Evolutionary conservation across 2,888 invertebrate species (phyloP).

Genomic region (Ernsta delagoae): DNA sequence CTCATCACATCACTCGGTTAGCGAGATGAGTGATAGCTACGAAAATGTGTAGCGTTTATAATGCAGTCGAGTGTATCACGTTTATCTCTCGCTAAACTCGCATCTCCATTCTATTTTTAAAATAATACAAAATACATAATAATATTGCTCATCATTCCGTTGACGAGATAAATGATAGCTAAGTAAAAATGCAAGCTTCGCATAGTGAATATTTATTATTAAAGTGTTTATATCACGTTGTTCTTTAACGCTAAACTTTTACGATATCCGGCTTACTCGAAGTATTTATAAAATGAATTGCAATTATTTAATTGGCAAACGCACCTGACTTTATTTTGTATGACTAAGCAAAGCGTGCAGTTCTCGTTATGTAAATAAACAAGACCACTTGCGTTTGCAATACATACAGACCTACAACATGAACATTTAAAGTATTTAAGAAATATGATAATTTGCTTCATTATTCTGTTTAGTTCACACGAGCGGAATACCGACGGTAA

Average conservation of each 20-base stretch:
- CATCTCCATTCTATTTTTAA: too few relatives aligned
- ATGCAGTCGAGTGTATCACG: not conserved
- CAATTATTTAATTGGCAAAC: constrained; percentile 27
- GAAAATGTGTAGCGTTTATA: not conserved
- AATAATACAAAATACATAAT: too few relatives aligned
- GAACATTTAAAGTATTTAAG: constrained; percentile 2
- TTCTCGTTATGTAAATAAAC: constrained; percentile 58
- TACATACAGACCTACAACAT: not conserved
- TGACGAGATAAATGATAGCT: too few relatives aligned
- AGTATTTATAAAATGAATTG: constrained; percentile 21
- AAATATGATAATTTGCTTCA: constrained; percentile 2
- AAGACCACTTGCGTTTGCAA: constrained; percentile 9
- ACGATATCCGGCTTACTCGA: constrained; percentile 8
- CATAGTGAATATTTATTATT: too few relatives aligned
- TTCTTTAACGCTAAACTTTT: constrained; percentile 6
- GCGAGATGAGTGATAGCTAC: not conserved
- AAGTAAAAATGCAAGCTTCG: too few relatives aligned
- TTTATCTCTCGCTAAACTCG: constrained; percentile 1
- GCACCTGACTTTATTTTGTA: constrained; percentile 23
- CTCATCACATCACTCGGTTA: not conserved
- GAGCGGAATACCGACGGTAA: not conserved
- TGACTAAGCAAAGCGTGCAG: constrained; percentile 41
- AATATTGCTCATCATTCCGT: too few relatives aligned
- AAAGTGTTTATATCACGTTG: not conserved
- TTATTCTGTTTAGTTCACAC: constrained; percentile 6